Evolutionary conservation across 2,888 invertebrate species (phyloP).

Genomic region (Aphidius colemani): DNA sequence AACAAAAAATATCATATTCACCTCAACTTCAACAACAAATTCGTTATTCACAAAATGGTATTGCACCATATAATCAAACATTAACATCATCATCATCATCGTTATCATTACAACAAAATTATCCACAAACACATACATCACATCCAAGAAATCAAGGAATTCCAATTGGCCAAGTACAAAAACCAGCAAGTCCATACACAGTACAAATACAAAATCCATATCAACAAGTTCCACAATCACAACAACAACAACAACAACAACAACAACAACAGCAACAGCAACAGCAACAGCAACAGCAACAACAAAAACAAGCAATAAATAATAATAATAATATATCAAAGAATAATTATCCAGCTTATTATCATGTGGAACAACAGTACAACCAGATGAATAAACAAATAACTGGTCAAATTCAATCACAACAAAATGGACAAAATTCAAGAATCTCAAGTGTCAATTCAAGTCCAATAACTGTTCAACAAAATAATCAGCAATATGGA

Average conservation of each 20-base stretch:
- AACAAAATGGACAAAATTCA: conserved; percentile 51
- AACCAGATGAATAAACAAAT: conserved; percentile 57
- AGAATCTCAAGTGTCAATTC: conserved; percentile 49
- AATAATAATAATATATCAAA: conserved; percentile 30
- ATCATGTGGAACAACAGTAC: conserved; percentile 56
- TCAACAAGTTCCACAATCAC: conserved; percentile 38
- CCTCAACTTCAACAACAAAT: conserved; percentile 47
- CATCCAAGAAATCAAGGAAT: conserved; percentile 51
- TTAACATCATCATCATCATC: conserved; percentile 30
- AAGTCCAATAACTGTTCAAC: conserved; percentile 55
- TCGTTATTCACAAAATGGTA: conserved; percentile 52
- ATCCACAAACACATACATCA: conserved; percentile 49
- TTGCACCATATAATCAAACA: conserved; percentile 35
- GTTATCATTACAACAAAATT: conserved; percentile 28
- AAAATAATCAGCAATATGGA: conserved; percentile 43
- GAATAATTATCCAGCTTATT: conserved; percentile 50
- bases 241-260: conserved; percentile 47
- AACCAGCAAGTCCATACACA: conserved; percentile 55
- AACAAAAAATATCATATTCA: conserved; percentile 43
- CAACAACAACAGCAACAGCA: conserved; percentile 34
- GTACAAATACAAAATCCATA: conserved; percentile 49
- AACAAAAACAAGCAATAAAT: too few relatives aligned
- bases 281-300: too few relatives aligned
- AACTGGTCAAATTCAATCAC: conserved; percentile 54
- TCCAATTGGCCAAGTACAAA: conserved; percentile 49